Evolutionary conservation across 1,140 invertebrate species (phyloP), one percentile per base, ranked within the genome.

Genomic region (Tribolium madens): DNA sequence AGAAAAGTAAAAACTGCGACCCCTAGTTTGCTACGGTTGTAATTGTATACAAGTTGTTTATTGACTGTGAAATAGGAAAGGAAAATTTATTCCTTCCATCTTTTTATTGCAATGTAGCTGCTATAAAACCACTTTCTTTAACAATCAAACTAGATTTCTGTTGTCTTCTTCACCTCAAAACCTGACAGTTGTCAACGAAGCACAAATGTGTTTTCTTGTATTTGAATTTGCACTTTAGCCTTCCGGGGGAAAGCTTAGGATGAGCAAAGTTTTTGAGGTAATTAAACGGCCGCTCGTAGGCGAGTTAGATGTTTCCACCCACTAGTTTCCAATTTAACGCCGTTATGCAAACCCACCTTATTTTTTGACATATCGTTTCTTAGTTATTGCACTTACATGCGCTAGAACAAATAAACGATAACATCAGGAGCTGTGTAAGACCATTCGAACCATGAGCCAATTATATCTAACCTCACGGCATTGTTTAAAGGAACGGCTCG

Each of bases 401-500:
- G 57, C 26, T 33, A 64, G 26, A 64, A 64, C 57, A 64, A 64
- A 64, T 64, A 64, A 64, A 64, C 57, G 57, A 64, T 64, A 64
- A 13, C 26, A 64, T 64, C 57, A 64, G 26, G 18, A 6, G 26
- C 57, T 33, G 10, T 14, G 14, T 4, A 31, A 57, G 52, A 64
- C 26, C 26, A 64, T 64, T 64, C 14, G 21, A 64, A 64, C n/a
- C 26, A 64, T 18, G 26, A 64, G 57, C 26, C 57, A 64, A 64
- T 64, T 64, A 64, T 64, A 33, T 13, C 5, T 12, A 33, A 13
- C 57, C 26, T 33, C 21, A 42, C 26, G 57, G 57, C 57, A 33
- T n/a, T 57, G 17, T 57, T 64, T 64, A 10, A 13, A 26, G 1
- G 21, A 57, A 21, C 15, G 3, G 48, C 14, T 57, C 18, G 52